phyloP scores from a whole-genome alignment of 2,888 invertebrate species.

The Plebejus melissa region DNA sequence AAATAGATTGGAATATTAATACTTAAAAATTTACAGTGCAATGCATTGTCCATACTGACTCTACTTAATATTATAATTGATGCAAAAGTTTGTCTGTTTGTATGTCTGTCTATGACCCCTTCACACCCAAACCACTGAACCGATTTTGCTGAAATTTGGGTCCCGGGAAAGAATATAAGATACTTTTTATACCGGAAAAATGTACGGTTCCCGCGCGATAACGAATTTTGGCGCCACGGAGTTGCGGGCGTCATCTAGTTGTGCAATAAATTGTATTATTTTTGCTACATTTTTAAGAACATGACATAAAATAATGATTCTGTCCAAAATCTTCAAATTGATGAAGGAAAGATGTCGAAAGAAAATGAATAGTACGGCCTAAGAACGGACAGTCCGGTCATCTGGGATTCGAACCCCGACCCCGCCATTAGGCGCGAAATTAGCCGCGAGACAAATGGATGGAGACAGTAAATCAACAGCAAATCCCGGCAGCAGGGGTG shows the following conservation, averaged over 20 bases:
- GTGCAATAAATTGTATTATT: too few species aligned
- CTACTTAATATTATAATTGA: not conserved
- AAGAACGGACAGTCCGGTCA: conserved; percentile 33
- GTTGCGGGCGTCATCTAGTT: not conserved
- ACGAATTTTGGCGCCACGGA: not conserved
- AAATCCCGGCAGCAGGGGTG: conserved; percentile 57
- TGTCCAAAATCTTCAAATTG: not conserved
- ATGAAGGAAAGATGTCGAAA: not conserved
- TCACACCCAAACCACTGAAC: not conserved
- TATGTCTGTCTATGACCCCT: not conserved
- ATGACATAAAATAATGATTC: not conserved
- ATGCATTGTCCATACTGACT: conserved; percentile 3
- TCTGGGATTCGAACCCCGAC: conserved; percentile 54
- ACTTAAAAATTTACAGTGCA: not conserved
- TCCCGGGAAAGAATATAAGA: conserved; percentile 14
- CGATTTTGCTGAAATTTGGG: not conserved
- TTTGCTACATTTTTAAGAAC: too few species aligned
- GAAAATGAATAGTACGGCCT: not conserved
- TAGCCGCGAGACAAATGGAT: conserved; percentile 67
- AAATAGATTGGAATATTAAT: not conserved
- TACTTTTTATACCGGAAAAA: not conserved
- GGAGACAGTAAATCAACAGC: conserved; percentile 63
- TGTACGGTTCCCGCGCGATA: not conserved
- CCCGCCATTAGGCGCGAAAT: conserved; percentile 47
- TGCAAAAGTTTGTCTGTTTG: not conserved